phyloP scores from a whole-genome alignment of 1,140 invertebrate species.

The Pteromalus puparum region DNA sequence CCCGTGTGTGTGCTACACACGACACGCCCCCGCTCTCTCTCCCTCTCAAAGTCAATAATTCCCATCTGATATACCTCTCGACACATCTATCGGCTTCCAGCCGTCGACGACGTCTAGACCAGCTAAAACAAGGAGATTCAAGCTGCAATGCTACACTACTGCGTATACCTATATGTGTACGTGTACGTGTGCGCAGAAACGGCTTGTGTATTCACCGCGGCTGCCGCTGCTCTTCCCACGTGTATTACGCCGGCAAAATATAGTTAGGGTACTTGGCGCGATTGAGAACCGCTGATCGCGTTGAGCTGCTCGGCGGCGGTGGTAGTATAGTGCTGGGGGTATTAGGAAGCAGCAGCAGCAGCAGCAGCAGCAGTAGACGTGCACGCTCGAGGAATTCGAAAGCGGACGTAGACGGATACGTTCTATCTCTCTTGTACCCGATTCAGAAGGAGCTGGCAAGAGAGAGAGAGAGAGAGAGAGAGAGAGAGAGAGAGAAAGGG shows the following conservation, averaged over 20 bases:
- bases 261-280: slow-evolving; percentile 48
- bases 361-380: slow-evolving; percentile 58
- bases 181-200: not conserved
- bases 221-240: slow-evolving; percentile 56
- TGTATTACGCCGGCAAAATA: slow-evolving; percentile 53
- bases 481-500: not conserved
- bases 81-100: not conserved
- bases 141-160: slow-evolving; percentile 9
- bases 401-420: slow-evolving; percentile 69
- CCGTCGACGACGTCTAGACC: slow-evolving; percentile 38
- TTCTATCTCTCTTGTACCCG: slow-evolving; percentile 51
- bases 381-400: slow-evolving; percentile 71
- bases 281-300: slow-evolving; percentile 64
- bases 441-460: not conserved
- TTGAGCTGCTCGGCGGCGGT: slow-evolving; percentile 39
- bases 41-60: slow-evolving; percentile 51
- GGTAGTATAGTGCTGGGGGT: slow-evolving; percentile 27
- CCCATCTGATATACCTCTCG: slow-evolving; percentile 34
- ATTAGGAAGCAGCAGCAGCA: slow-evolving; percentile 63
- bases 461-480: slow-evolving; percentile 37
- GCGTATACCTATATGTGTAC: too few species aligned
- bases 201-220: slow-evolving; percentile 50
- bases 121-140: slow-evolving; percentile 37
- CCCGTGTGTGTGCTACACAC: not conserved
- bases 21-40: not conserved